Base-by-base conservation (phyloP, 2,888 invertebrate genomes). In the Amorpha juglandis region DNA sequence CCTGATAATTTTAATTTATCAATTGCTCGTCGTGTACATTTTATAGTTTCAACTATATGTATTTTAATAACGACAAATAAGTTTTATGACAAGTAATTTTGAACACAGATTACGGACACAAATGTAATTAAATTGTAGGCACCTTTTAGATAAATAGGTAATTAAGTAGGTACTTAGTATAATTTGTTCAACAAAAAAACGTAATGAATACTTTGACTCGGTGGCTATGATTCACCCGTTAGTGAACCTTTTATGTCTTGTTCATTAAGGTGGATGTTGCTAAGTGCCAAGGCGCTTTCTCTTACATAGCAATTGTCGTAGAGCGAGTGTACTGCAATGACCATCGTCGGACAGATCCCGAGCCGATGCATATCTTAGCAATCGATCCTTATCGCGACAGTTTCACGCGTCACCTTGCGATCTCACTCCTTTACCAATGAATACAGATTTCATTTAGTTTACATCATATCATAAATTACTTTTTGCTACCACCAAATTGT, bases 341-440 rank as follows among this genome's bases (percentile, higher is more conserved):
- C 77, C 74, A 27, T n/a, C n/a, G 78, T 74, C 78, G 76, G 78
- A 72, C 75, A 71, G 70, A 80, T 73, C 77, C 73, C 70, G 83
- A 81, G 76, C 78, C 81, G 89, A 91, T 90, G 78, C 75, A 80
- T 87, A 90, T 91, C 91, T 84, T 73, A 66, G 81, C 83, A 79
- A 86, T 86, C 80, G 91, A 91, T 90, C 82, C 84, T 86, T 89
- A 92, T 91, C 91, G 78, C 76, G 91, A 88, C 90, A 91, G 88
- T 88, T 91, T 90, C 89, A 91, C 90, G 89, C 90, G 87, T 84
- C 82, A 81, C 76, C 81, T 87, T 83, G 81, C 82, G 78, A 82
- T 83, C 85, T 83, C 80, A 79, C 83, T 83, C 78, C 76, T 79
- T 50, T n/a, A 7, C 35, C 19, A 14, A 35, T 38, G 42, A 52